Evolutionary conservation across 1,140 invertebrate species (phyloP), one percentile per base, ranked within the genome.

Genomic region (Hyphantria cunea): DNA sequence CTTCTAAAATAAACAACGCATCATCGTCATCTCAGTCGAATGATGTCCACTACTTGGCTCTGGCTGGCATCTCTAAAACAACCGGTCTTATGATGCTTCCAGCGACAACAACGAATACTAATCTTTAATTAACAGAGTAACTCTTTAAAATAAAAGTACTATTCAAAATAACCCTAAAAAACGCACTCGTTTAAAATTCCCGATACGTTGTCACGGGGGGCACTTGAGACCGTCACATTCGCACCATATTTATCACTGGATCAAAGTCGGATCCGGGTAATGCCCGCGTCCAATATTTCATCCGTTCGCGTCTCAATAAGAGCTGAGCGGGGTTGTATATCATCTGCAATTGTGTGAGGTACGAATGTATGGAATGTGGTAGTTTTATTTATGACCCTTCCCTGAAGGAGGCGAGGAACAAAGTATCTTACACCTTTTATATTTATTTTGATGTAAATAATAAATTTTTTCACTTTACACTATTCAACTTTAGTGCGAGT

Each of bases 161-260:
- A n/a, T n/a, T n/a, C n/a, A n/a, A 74, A 73, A 76, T 76, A 41
- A 37, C 52, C 51, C 37, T 62, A 69, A 69, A 60, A 45, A 12
- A 12, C 42, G n/a, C 14, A 4, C 45, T 32, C 25, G 49, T 66
- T 73, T 73, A 65, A 69, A 62, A 69, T 72, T 72, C 66, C 53
- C 50, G 13, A 64, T 64, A 45, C 63, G 56, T 45, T 31, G 11
- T n/a, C 34, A 25, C 10, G 33, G n/a, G n/a, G 56, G 66, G 61
- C 56, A 49, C 10, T 48, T 65, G 68, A 58, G 49, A 64, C 59
- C 60, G 68, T 72, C 65, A 62, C 64, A 70, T 70, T 68, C 72
- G 53, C 65, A 56, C 52, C 56, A 59, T 65, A 82, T 84, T 81
- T 80, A 81, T 84, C 82, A 82, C 70, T 76, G 78, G 80, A 81